Percentiles rank a stretch among this genome's conserved stretches.
Evolutionary conservation across 1,140 invertebrate genomes (phyloP).

Genomic region (Aphis gossypii): DNA sequence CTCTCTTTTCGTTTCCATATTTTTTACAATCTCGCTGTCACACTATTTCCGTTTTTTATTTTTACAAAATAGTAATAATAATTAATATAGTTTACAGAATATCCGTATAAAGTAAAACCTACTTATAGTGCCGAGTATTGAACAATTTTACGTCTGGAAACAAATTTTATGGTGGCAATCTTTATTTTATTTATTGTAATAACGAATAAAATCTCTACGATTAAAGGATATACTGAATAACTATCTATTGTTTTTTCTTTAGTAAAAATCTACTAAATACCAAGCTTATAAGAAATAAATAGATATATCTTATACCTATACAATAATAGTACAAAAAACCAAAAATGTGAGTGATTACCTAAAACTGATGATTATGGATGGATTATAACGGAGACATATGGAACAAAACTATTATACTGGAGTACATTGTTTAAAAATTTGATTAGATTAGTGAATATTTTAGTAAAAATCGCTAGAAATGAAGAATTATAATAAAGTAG

Average conservation of each 20-base stretch:
- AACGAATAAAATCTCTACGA: background rate
- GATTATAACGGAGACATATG: background rate
- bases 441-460: background rate
- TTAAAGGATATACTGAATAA: background rate
- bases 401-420: background rate
- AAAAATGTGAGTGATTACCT: too few relatives aligned
- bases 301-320: background rate
- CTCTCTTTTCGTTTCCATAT: constrained; percentile 15
- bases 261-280: background rate
- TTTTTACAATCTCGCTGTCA: background rate
- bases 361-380: background rate
- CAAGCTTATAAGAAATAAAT: background rate
- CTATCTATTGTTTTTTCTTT: background rate
- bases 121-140: background rate
- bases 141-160: background rate
- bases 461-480: background rate
- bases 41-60: background rate
- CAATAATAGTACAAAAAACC: background rate
- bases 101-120: background rate
- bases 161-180: background rate
- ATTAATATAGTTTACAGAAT: background rate
- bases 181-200: background rate
- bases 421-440: background rate
- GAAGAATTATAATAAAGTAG: background rate
- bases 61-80: background rate